Percentiles rank a stretch among this genome's conserved stretches.
phyloP scores from a whole-genome alignment of 37 sponge, comb jelly and placozoan species.

The Hexactinellida sp. region DNA sequence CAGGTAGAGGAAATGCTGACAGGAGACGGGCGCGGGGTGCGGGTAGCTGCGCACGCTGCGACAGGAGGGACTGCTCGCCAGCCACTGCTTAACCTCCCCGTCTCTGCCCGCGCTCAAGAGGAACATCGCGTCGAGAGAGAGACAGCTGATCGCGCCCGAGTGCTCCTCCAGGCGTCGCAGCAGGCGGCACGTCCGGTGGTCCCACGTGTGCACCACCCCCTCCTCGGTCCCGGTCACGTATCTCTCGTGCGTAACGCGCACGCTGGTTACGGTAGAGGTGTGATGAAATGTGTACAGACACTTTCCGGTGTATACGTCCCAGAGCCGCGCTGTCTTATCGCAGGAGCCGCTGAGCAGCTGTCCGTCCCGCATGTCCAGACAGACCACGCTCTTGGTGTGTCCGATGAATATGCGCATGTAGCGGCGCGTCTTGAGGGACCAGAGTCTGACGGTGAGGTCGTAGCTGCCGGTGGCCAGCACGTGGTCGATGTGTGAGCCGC shows the following conservation, averaged over 20 bases:
- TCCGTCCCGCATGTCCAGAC: slow-evolving; percentile 25
- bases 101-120: neutral
- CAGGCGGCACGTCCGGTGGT: neutral
- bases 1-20: neutral
- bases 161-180: slow-evolving; percentile 18
- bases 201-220: neutral
- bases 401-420: slow-evolving; percentile 26
- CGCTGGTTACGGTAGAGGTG: neutral
- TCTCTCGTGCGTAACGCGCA: neutral
- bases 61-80: neutral
- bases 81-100: neutral
- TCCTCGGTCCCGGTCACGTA: neutral
- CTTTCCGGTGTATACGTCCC: neutral
- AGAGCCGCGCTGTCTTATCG: neutral
- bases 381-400: slow-evolving; percentile 25
- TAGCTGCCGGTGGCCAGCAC: slow-evolving; percentile 23
- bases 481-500: neutral
- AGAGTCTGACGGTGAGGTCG: slow-evolving; percentile 26
- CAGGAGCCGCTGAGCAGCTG: neutral
- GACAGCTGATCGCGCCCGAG: neutral
- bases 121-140: neutral
- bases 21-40: neutral
- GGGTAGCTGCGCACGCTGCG: neutral
- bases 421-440: slow-evolving; percentile 23
- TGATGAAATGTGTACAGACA: neutral